Evolutionary conservation across 2,113 vertebrate genomes (phyloP), one percentile per base, ranked within the genome.

Genomic region (Mastomys natalensis): DNA sequence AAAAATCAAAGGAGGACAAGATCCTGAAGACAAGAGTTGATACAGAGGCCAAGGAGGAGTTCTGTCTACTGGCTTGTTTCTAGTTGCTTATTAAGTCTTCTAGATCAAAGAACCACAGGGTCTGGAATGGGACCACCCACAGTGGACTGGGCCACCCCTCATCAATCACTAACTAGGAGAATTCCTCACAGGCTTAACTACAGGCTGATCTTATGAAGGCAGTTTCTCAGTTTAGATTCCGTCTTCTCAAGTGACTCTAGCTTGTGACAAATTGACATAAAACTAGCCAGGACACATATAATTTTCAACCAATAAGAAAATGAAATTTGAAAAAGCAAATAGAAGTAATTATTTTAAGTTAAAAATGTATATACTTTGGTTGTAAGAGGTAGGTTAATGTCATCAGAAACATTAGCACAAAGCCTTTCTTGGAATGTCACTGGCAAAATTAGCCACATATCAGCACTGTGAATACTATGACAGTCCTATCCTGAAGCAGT

Each of bases 401-500:
- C 37, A 70, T 55, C 43, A 93, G 72, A 95, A 87, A 89, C 45
- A 87, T 37, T 76, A 40, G 19, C 37, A 90, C 26, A 85, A 81
- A 95, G 92, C 9, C 7, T 70, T 24, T 89, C 34, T 40, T 40
- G 43, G 80, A 45, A 93, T 76, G 1, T 81, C 91, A 88, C 51
- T 73, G 45, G 93, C 55, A 53, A 78, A 74, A 86, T 87, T 68
- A 53, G 74, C 86, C 24, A 40, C 55, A 3, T 93, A 34, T 86
- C 89, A 53, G 51, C 43, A 78, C 55, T 53, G 45, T 80, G 64
- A 72, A 62, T 51, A 92, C 81, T 89, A 68, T 40, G 58, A 45
- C 91, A 95, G 87, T 87, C 74, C 66, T 94, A 37, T 37, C 88
- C n/a, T 92, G 70, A 90, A 93, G 10, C 73, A 94, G 84, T 84